Base-by-base conservation (phyloP, 2,888 invertebrate species). In the Trichogramma evanescens region DNA sequence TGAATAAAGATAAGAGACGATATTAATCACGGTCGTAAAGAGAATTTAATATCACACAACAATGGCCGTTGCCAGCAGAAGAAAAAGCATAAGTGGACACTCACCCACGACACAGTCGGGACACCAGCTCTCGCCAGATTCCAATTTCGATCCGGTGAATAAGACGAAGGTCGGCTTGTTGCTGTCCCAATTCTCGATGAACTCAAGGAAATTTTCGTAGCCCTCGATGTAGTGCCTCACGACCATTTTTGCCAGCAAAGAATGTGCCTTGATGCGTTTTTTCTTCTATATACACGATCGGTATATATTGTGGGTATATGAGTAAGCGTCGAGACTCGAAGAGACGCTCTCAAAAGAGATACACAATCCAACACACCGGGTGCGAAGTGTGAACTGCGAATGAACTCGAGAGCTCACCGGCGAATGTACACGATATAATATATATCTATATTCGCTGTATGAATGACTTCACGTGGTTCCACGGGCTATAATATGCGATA, bases 101-200 rank as follows among this genome's bases (percentile, higher is more conserved):
- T 80, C 82, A 92, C 92, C 91, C 80, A 82, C 83, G 9, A 88
- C 88, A 78, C 95, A 95, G 76, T 95, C 95, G 0, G 88, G 86
- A 72, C 95, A 95, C 95, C 95, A 95, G 75, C 92, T 94, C 58
- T 83, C 77, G 0, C 92, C 93, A 67, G 82, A 78, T 0, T 82
- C 74, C 54, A 82, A 73, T 76, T 87, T 86, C 46, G 83, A 80
- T 26, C 90, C 91, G 66, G 82, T 83, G 72, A 87, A 91, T 68
- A 86, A 82, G 55, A 89, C 79, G 65, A 84, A 76, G 46, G 83
- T 74, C 26, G 74, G 65, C 5, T 80, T 80, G 6, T 80, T 80
- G 1, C 70, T 62, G 57, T 83, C 79, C 50, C 87, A 79, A 8
- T 77, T 75, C 63, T 83, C 76, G 43, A 84, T 80, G 69, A 83